These are phyloP conservation scores for Drosophila prosaltans DNA, from an alignment of 1,140 invertebrate genomes.

Conservation along the genomic window DNA sequence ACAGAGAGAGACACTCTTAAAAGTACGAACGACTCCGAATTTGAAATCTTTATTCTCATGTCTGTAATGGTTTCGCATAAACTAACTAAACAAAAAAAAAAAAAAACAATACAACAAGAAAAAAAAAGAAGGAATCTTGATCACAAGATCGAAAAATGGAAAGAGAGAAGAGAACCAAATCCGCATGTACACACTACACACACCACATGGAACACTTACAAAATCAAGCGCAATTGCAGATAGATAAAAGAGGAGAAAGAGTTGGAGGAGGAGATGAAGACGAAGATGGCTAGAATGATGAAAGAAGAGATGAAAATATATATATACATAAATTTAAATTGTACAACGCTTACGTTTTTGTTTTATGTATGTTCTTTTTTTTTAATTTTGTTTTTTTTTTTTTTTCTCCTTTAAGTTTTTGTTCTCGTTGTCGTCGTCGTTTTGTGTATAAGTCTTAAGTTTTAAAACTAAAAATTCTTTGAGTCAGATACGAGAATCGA, in stretches of 20 bases:
- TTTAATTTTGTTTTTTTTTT: slow-evolving; percentile 12
- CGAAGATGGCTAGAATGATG: slow-evolving; percentile 33
- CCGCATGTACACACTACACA: slow-evolving; percentile 16
- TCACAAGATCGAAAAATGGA: too few species aligned
- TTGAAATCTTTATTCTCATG: slow-evolving; percentile 76
- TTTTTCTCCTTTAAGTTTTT: not conserved
- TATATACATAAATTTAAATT: slow-evolving; percentile 77
- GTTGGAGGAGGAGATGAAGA: slow-evolving; percentile 7
- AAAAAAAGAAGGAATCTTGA: not conserved
- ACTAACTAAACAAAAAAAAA: slow-evolving; percentile 28
- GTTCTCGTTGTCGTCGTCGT: not conserved
- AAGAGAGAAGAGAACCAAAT: slow-evolving; percentile 17
- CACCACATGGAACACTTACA: slow-evolving; percentile 17
- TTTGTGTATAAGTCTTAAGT: slow-evolving; percentile 10
- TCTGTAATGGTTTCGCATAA: slow-evolving; percentile 71
- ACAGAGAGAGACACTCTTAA: slow-evolving; percentile 7
- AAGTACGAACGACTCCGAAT: slow-evolving; percentile 26
- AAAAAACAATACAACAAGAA: not conserved
- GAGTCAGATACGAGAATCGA: slow-evolving; percentile 15
- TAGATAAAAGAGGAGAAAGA: slow-evolving; percentile 10
- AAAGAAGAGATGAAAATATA: slow-evolving; percentile 50
- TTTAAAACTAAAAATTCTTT: slow-evolving; percentile 3
- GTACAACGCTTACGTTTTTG: slow-evolving; percentile 64
- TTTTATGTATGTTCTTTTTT: slow-evolving; percentile 45
- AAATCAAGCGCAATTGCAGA: slow-evolving; percentile 34